Evolutionary conservation across 2,113 vertebrate genomes (phyloP).

Genomic region (Gallinago undulata): DNA sequence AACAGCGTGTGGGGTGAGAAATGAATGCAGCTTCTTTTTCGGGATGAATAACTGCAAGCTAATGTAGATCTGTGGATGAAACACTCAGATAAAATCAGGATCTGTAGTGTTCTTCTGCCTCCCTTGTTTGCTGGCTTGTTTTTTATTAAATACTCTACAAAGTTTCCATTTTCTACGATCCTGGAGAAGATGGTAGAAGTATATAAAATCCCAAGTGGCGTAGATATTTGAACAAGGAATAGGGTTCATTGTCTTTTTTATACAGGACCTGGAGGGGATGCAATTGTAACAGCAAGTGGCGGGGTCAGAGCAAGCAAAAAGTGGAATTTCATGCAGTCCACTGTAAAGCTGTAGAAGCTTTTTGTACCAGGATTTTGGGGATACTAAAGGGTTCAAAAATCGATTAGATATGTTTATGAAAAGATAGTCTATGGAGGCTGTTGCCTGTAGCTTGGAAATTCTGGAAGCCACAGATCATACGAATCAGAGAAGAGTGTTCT

Average conservation of each 20-base stretch:
- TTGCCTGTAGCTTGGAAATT: neutral
- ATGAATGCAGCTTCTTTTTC: conserved; percentile 9
- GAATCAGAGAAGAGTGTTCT: neutral
- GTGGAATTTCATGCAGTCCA: neutral
- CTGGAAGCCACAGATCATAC: neutral
- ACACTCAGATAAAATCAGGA: neutral
- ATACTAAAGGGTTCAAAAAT: neutral
- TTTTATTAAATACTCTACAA: neutral
- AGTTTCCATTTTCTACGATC: neutral
- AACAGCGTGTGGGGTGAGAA: neutral
- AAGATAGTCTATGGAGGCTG: neutral
- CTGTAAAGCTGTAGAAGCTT: neutral
- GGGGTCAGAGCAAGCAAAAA: neutral
- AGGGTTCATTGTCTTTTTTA: neutral
- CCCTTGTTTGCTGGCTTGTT: neutral
- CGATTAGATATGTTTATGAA: neutral
- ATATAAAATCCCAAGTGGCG: neutral
- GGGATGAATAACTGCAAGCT: neutral
- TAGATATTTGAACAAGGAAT: neutral
- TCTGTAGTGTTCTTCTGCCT: neutral
- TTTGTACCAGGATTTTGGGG: neutral
- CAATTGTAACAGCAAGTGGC: neutral
- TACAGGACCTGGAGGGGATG: neutral
- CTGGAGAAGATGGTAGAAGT: neutral
- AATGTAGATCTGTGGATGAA: neutral